These are phyloP conservation scores for Burhinus bistriatus DNA, from an alignment of 2,113 vertebrate genomes.

Conservation along the genomic window DNA sequence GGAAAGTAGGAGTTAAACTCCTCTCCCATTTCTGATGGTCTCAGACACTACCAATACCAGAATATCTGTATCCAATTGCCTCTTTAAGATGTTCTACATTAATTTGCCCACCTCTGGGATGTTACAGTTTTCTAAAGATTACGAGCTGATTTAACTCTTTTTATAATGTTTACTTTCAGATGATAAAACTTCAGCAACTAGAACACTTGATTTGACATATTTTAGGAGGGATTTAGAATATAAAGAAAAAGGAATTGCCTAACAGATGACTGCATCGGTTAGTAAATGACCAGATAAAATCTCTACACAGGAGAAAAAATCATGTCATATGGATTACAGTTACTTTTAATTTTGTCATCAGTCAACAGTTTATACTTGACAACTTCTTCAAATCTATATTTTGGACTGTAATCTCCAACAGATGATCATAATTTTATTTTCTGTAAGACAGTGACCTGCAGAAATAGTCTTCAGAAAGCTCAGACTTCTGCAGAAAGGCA, in stretches of 20 bases:
- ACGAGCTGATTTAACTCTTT: neutral
- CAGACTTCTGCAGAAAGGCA: neutral
- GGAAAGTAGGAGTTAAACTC: neutral
- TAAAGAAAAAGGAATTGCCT: neutral
- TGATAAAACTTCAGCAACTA: neutral
- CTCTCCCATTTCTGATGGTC: neutral
- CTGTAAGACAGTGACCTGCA: neutral
- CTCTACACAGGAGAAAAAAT: neutral
- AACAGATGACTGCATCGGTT: neutral
- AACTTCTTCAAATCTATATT: neutral
- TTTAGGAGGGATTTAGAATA: neutral
- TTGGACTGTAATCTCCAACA: neutral
- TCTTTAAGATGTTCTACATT: neutral
- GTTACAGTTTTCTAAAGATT: neutral
- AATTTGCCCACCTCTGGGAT: neutral
- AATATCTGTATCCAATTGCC: neutral
- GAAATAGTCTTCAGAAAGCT: neutral
- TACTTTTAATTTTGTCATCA: neutral
- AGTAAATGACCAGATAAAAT: neutral
- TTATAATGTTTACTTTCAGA: neutral
- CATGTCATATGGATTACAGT: neutral
- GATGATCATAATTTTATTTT: neutral
- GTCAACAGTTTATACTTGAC: neutral
- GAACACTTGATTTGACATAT: neutral
- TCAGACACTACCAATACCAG: neutral